Evolutionary conservation across 2,888 invertebrate genomes (phyloP).

Genomic region (Ophion ventricosus): DNA sequence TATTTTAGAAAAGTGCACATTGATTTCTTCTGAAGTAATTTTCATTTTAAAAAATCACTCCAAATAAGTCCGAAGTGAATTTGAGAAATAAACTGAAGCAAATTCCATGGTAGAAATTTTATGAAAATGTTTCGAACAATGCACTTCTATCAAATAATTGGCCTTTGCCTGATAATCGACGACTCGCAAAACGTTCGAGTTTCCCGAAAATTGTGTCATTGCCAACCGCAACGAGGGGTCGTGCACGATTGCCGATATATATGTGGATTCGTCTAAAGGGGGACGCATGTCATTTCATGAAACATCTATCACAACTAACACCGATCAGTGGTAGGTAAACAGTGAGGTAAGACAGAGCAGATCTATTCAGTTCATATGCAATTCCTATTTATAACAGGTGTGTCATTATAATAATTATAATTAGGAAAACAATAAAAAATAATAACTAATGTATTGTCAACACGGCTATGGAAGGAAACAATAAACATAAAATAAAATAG

Average conservation of each 20-base stretch:
- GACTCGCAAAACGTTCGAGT: too few species aligned
- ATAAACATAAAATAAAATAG: conserved; percentile 4
- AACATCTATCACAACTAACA: conserved; percentile 80
- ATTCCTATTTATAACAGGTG: conserved; percentile 70
- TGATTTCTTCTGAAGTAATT: too few species aligned
- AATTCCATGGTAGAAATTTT: too few species aligned
- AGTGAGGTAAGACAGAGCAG: conserved; percentile 80
- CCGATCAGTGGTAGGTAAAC: conserved; percentile 80
- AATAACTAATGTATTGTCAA: conserved; percentile 32
- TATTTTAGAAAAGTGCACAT: too few species aligned
- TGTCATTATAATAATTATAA: conserved; percentile 67
- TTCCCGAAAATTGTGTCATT: not conserved
- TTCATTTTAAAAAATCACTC: too few species aligned
- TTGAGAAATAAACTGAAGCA: too few species aligned
- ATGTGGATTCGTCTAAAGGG: conserved; percentile 61
- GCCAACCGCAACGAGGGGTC: not conserved
- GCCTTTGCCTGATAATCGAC: too few species aligned
- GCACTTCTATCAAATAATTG: too few species aligned
- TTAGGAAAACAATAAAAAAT: conserved; percentile 61
- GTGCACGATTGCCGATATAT: conserved; percentile 67
- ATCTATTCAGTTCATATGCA: conserved; percentile 79
- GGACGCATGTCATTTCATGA: conserved; percentile 51
- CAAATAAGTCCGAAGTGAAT: too few species aligned
- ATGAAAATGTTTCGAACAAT: too few species aligned
- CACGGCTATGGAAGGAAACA: conserved; percentile 60